Evolutionary conservation across 2,113 vertebrate genomes (phyloP).

Genomic region (Mola mola): DNA sequence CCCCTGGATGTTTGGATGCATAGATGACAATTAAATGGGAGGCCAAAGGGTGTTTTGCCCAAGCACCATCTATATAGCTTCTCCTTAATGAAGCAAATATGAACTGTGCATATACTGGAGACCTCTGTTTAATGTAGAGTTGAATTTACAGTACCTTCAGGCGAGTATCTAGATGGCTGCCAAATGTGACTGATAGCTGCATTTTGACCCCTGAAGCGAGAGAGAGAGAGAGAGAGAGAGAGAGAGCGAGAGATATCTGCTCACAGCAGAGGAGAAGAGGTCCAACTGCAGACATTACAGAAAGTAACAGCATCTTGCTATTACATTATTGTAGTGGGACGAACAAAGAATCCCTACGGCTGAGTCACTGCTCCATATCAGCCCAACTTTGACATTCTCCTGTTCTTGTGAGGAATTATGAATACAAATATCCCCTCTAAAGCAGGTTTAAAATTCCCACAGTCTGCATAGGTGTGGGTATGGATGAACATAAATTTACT

Average conservation of each 20-base stretch:
- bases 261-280: slow-evolving; percentile 40
- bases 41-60: slow-evolving; percentile 45
- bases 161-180: slow-evolving; percentile 53
- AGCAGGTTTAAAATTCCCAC: neutral
- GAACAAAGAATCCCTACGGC: slow-evolving; percentile 19
- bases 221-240: slow-evolving; percentile 49
- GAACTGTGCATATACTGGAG: slow-evolving; percentile 33
- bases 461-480: neutral
- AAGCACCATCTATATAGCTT: slow-evolving; percentile 20
- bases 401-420: slow-evolving; percentile 13
- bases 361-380: too few relatives aligned
- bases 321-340: slow-evolving; percentile 43
- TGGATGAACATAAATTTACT: too few relatives aligned
- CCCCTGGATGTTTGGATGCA: slow-evolving; percentile 46
- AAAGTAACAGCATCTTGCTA: slow-evolving; percentile 35
- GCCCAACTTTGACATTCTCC: too few relatives aligned
- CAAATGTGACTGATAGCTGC: slow-evolving; percentile 59
- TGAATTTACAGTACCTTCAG: slow-evolving; percentile 45
- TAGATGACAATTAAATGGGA: slow-evolving; percentile 44
- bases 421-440: slow-evolving; percentile 2
- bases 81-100: slow-evolving; percentile 43
- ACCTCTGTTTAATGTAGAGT: slow-evolving; percentile 40
- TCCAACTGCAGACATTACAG: slow-evolving; percentile 48
- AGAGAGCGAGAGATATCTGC: slow-evolving; percentile 52
- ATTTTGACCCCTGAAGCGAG: slow-evolving; percentile 58